Base-by-base conservation (phyloP, 2,797 vertebrate species). In the Threskiornis aethiopicus region DNA sequence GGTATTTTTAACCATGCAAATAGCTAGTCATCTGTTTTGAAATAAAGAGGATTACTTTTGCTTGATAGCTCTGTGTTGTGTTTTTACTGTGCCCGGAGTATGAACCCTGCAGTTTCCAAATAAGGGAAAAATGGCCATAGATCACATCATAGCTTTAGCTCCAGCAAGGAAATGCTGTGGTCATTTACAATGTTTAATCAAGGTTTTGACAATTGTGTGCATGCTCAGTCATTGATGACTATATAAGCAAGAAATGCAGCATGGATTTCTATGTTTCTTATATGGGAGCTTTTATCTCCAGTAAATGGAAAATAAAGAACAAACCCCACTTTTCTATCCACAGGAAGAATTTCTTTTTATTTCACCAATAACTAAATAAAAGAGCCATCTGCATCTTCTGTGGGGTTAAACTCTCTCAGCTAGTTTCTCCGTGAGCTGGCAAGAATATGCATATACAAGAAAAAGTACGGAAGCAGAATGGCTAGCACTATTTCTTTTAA, bases 1-100 rank as follows among this genome's bases (percentile, higher is more conserved):
- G 97, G 75, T 98, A 97, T 97, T 98, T 98, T 98, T 98, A 98
- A 96, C 96, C 91, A 95, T 93, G 95, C 95, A 97, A 97, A 97
- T 96, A 97, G 92, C 96, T 95, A 93, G 96, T 98, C 96, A 97
- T 98, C 97, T 97, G 97, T 95, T 98, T 96, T 85, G 96, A 97
- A 97, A 97, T 97, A 97, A 98, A 98, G 97, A 98, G 97, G 97
- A 97, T 97, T 97, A 93, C 79, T 95, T 95, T 95, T 92, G 96
- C 90, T 90, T 97, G 96, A 97, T 96, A 97, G 70, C 91, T 93
- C 77, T 87, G 90, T 71, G 93, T 79, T 96, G 91, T 91, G 62
- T 97, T 98, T 97, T 95, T 87, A 75, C 86, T 51, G 51, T 26
- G 97, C 91, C 98, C 95, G 47, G 85, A 92, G 81, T 71, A 93